A percentile compares a stretch with the other conserved stretches of the same genome.
Evolutionary conservation across 2,113 vertebrate genomes (phyloP).

Genomic region (Phrynosoma blainvillii): DNA sequence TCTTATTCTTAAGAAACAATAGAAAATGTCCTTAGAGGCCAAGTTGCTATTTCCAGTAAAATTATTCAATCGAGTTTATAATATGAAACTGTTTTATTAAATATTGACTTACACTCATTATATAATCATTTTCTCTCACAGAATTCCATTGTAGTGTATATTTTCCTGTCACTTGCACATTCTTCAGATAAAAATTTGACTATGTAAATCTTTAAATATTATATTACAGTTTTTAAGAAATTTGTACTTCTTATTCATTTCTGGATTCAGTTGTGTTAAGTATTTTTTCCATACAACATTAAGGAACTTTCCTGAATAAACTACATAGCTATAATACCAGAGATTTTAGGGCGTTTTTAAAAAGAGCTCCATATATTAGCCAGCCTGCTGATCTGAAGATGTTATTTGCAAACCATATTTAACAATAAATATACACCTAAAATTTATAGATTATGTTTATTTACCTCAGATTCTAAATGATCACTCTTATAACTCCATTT

Average conservation of each 20-base stretch:
- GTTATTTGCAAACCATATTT: not conserved
- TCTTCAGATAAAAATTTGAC: not conserved
- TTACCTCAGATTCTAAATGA: not conserved
- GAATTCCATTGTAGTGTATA: not conserved
- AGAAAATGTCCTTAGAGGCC: not conserved
- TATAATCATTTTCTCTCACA: not conserved
- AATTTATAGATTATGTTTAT: not conserved
- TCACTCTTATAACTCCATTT: not conserved
- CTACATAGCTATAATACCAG: not conserved
- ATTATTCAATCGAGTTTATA: not conserved
- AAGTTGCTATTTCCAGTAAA: not conserved
- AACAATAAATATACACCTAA: not conserved
- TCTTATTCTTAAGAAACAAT: not conserved
- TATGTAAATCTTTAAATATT: not conserved
- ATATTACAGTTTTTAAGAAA: not conserved
- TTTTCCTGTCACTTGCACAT: not conserved
- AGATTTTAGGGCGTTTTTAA: not conserved
- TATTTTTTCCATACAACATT: not conserved
- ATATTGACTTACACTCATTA: not conserved
- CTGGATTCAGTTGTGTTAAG: not conserved
- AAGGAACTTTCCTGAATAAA: not conserved
- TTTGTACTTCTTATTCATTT: not conserved
- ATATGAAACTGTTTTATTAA: not conserved
- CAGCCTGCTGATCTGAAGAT: not conserved
- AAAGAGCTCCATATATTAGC: not conserved